Percentiles rank a stretch among this genome's conserved stretches.
phyloP scores from a whole-genome alignment of 2,888 invertebrate species.

The Caenorhabditis sp. region DNA sequence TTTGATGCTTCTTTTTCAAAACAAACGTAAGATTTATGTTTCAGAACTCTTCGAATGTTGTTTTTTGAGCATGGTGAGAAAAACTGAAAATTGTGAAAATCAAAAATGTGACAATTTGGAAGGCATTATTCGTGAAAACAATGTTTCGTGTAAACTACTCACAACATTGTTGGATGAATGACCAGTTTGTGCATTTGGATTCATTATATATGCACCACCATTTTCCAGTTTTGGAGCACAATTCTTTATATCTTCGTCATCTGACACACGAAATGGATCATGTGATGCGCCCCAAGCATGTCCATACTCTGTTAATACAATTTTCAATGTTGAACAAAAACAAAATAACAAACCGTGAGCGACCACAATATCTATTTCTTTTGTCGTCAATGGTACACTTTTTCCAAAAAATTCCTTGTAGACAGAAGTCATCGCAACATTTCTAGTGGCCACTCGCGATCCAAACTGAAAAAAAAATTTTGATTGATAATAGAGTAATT shows the following conservation, averaged over 20 bases:
- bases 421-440: not conserved
- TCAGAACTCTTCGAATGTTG: slow-evolving; percentile 31
- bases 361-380: slow-evolving; percentile 47
- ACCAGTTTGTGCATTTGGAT: slow-evolving; percentile 36
- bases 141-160: too few relatives aligned
- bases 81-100: slow-evolving; percentile 21
- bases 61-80: slow-evolving; percentile 49
- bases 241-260: slow-evolving; percentile 24
- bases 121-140: too few relatives aligned
- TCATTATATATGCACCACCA: slow-evolving; percentile 44
- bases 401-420: slow-evolving; percentile 4
- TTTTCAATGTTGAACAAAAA: not conserved
- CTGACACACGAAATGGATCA: slow-evolving; percentile 22
- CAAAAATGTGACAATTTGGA: too few relatives aligned
- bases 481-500: too few relatives aligned
- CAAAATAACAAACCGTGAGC: slow-evolving; percentile 33
- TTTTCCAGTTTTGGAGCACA: slow-evolving; percentile 28
- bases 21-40: slow-evolving; percentile 17
- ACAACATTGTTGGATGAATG: slow-evolving; percentile 44
- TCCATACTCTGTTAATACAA: slow-evolving; percentile 38
- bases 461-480: not conserved
- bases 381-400: slow-evolving; percentile 39
- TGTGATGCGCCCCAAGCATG: slow-evolving; percentile 45
- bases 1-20: slow-evolving; percentile 79
- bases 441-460: not conserved